Evolutionary conservation across 2,888 invertebrate genomes (phyloP).

Genomic region (Protonemura montana): DNA sequence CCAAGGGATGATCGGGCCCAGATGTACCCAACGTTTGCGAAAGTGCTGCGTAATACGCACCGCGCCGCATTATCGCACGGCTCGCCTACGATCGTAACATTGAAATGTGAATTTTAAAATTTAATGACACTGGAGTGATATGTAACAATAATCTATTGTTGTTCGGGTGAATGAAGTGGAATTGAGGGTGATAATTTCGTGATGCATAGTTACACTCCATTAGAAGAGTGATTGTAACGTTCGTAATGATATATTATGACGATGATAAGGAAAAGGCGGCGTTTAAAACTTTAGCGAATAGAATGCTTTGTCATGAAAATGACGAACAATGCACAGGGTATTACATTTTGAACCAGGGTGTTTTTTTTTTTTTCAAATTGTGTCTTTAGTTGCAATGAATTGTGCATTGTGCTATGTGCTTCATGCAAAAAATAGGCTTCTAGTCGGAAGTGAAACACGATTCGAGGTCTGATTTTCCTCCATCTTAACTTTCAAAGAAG

Average conservation of each 20-base stretch:
- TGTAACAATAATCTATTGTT: constrained; percentile 12
- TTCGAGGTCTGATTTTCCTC: neutral
- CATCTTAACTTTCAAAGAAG: neutral
- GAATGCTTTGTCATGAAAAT: neutral
- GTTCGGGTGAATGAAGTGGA: neutral
- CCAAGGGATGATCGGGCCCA: constrained; percentile 38
- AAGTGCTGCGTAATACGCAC: constrained; percentile 43
- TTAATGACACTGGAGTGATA: constrained; percentile 7
- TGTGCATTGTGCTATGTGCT: neutral
- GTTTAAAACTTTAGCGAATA: neutral
- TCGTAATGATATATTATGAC: neutral
- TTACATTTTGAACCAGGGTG: neutral
- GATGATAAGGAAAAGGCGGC: neutral
- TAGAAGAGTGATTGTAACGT: neutral
- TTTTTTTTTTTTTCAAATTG: neutral
- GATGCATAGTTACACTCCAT: neutral
- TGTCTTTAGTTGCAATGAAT: too few relatives aligned
- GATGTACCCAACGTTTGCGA: constrained; percentile 25
- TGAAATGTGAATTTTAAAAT: neutral
- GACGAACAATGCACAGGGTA: neutral
- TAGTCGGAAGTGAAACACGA: neutral
- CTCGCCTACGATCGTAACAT: neutral
- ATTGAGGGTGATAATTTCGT: neutral
- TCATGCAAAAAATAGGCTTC: neutral
- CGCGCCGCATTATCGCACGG: constrained; percentile 36